These are phyloP conservation scores for Uloborus plumipes DNA, from an alignment of 2,888 invertebrate species.

Conservation along the genomic window DNA sequence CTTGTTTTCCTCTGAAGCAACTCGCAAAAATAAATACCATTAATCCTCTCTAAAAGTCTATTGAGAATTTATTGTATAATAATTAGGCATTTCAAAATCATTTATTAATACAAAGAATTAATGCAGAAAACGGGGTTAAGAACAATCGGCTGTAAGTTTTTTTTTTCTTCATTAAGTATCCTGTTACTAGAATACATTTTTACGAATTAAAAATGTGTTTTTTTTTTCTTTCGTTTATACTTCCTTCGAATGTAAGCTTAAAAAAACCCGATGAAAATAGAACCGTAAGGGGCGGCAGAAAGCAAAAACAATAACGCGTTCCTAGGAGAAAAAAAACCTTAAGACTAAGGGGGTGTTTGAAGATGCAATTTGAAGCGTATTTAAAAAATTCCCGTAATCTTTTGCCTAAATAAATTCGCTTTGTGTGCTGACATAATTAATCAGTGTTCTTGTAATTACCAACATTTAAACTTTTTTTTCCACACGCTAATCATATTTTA, in stretches of 20 bases:
- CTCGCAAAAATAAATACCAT: too few relatives aligned
- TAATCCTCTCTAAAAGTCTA: too few relatives aligned
- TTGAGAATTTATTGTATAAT: too few relatives aligned
- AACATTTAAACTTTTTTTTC: conserved; percentile 62
- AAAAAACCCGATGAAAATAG: conserved; percentile 33
- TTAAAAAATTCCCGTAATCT: conserved; percentile 56
- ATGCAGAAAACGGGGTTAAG: too few relatives aligned
- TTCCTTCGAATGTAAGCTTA: conserved; percentile 29
- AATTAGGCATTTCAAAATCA: too few relatives aligned
- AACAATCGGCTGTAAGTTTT: too few relatives aligned
- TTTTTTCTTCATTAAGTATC: too few relatives aligned
- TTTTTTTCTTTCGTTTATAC: conserved; percentile 31
- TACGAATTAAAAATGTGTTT: too few relatives aligned
- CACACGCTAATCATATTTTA: conserved; percentile 63
- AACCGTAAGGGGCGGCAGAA: conserved; percentile 36
- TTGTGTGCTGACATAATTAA: conserved; percentile 65
- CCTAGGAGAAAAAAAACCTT: conserved; percentile 20
- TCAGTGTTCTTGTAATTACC: conserved; percentile 64
- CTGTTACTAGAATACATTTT: too few relatives aligned
- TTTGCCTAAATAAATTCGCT: conserved; percentile 64
- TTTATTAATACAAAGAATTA: too few relatives aligned
- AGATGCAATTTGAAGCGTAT: conserved; percentile 44
- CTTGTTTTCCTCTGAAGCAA: too few relatives aligned
- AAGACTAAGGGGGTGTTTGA: conserved; percentile 14
- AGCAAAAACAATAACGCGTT: conserved; percentile 34